Base-by-base conservation (phyloP, 2,797 vertebrate species). In the Enteromius unitaeniatus region DNA sequence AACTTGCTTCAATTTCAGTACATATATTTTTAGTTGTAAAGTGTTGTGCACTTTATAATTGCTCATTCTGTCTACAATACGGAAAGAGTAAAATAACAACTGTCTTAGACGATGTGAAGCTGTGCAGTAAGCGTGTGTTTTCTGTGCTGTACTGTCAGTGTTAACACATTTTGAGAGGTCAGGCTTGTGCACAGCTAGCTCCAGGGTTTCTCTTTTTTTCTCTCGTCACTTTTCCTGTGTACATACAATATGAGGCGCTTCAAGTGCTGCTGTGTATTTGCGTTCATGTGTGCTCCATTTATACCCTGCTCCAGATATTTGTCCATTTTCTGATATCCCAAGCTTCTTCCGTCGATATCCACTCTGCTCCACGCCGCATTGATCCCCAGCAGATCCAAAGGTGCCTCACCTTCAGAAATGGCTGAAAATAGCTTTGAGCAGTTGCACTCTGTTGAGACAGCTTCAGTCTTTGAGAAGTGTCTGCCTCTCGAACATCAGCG, bases 391-490 rank as follows among this genome's bases (percentile, higher is more conserved):
- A 51, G 42, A 65, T 73, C 68, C 55, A 17, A 47, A 73, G 68
- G 21, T 76, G 10, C 60, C 5, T 82, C 60, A 51, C 42, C 58
- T 82, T 72, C 13, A 72, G 23, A 84, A 53, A 70, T 49, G 42
- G 78, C 34, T 64, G 65, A 78, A 86, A 78, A 78, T 49, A 84
- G 40, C 74, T 69, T 55, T 58, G 51, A 79, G 31, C 34, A 23
- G 34, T 55, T 69, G 23, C 1, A 9, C 40, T 65, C 42, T 34
- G 28, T 4, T 7, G 23, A 69, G 70, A 31, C n/a, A 67, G n/a
- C n/a, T 37, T 65, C 26, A 42, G 68, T 49, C 28, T 64, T 23
- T 62, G 31, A 47, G n/a, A 65, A n/a, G n/a, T 53, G 23, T 69
- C 51, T 72, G 62, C 49, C 67, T 53, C 58, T 64, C 40, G 17